These are phyloP conservation scores for Choreutis nemorana DNA, from an alignment of 2,888 invertebrate species.

Conservation along the genomic window DNA sequence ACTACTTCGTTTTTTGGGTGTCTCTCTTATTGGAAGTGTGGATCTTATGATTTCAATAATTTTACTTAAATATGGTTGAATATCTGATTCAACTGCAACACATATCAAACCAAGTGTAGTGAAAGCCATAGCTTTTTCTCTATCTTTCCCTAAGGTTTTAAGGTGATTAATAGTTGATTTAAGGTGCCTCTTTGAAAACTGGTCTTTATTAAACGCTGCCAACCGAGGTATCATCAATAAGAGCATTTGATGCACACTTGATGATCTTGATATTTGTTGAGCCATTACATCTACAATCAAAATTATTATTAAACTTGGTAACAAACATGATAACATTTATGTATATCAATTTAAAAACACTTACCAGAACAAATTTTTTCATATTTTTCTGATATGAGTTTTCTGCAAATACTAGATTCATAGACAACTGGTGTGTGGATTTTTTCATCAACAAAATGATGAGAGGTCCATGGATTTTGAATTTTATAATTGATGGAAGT, in stretches of 20 bases:
- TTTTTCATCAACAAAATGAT: conserved; percentile 38
- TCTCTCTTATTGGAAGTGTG: conserved; percentile 79
- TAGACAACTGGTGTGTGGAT: conserved; percentile 47
- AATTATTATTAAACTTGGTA: background rate
- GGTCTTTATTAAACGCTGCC: conserved; percentile 88
- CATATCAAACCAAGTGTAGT: conserved; percentile 92
- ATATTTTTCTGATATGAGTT: conserved; percentile 84
- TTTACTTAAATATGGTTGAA: conserved; percentile 78
- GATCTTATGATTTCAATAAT: conserved; percentile 86
- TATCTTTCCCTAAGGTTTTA: conserved; percentile 80
- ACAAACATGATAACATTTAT: background rate
- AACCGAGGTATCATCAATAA: conserved; percentile 88
- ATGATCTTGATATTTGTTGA: conserved; percentile 78
- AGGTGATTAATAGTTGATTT: conserved; percentile 81
- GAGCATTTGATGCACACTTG: conserved; percentile 86
- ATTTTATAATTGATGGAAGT: conserved; percentile 58
- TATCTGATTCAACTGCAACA: conserved; percentile 85
- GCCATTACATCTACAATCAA: conserved; percentile 74
- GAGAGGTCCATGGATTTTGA: conserved; percentile 30
- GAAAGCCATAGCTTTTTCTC: conserved; percentile 88
- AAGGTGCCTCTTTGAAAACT: conserved; percentile 80
- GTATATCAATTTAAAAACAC: conserved; percentile 9
- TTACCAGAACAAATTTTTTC: conserved; percentile 75
- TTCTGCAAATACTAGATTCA: conserved; percentile 88
- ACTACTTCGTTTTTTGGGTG: conserved; percentile 75